Percentiles rank a stretch among this genome's conserved stretches.
phyloP scores from a whole-genome alignment of 1,140 invertebrate species.

The Nylanderia fulva region DNA sequence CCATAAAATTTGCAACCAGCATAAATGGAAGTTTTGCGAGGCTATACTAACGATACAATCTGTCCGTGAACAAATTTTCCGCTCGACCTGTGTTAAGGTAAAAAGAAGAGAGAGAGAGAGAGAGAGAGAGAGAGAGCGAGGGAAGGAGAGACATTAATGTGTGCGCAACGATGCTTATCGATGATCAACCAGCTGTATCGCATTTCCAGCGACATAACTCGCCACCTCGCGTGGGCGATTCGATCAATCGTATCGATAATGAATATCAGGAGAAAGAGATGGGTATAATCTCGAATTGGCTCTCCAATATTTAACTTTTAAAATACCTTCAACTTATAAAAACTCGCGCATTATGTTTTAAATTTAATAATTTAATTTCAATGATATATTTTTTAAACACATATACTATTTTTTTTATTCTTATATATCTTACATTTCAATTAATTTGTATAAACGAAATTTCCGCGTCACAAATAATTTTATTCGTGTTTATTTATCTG shows the following conservation, averaged over 20 bases:
- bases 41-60: slow-evolving; percentile 26
- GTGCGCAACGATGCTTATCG: slow-evolving; percentile 7
- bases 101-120: not conserved
- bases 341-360: not conserved
- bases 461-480: not conserved
- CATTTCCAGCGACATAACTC: slow-evolving; percentile 11
- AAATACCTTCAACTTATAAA: not conserved
- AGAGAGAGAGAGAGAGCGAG: not conserved
- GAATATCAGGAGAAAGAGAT: not conserved
- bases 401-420: not conserved
- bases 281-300: not conserved
- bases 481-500: not conserved
- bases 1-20: not conserved
- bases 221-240: slow-evolving; percentile 8
- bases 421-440: not conserved
- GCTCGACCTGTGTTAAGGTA: slow-evolving; percentile 13
- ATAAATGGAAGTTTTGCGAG: slow-evolving; percentile 19
- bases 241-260: slow-evolving; percentile 16
- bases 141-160: not conserved
- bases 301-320: not conserved
- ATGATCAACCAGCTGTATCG: slow-evolving; percentile 9
- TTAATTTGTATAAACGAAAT: not conserved
- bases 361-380: not conserved
- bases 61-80: slow-evolving; percentile 21
- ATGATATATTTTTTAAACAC: not conserved